phyloP scores from a whole-genome alignment of 2,797 vertebrate genomes.

The Alca torda region DNA sequence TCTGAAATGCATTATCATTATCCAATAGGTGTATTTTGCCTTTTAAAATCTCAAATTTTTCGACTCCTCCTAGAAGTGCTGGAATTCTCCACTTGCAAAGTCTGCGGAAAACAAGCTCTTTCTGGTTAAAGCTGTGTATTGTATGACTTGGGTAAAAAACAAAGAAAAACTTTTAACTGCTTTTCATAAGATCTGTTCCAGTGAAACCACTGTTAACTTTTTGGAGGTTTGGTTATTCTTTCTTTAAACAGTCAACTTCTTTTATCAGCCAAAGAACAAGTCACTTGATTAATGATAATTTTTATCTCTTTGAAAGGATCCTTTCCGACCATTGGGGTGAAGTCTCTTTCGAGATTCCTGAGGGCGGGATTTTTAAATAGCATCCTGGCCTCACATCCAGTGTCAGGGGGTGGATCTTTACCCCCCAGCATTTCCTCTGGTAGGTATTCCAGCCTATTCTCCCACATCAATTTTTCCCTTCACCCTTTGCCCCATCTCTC shows the following conservation, averaged over 20 bases:
- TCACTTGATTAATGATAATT: conserved; percentile 69
- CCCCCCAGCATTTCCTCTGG: conserved; percentile 80
- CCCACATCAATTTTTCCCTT: not conserved
- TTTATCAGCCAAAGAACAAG: conserved; percentile 33
- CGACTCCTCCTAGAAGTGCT: not conserved
- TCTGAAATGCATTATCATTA: not conserved
- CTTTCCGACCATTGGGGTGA: conserved; percentile 79
- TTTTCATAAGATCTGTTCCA: not conserved
- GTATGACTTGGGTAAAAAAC: not conserved
- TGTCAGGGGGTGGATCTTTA: conserved; percentile 77
- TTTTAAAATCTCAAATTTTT: not conserved
- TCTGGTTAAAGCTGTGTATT: not conserved
- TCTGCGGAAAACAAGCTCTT: not conserved
- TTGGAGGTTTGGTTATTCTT: conserved; percentile 4
- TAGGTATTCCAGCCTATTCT: conserved; percentile 71
- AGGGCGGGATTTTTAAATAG: conserved; percentile 80
- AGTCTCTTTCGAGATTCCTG: conserved; percentile 81
- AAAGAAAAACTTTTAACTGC: not conserved
- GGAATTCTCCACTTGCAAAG: not conserved
- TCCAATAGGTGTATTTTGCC: not conserved
- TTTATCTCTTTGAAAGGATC: conserved; percentile 81
- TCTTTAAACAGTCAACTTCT: conserved; percentile 48
- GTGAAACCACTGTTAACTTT: conserved; percentile 5
- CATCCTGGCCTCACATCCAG: conserved; percentile 78
- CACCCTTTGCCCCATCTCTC: conserved; percentile 3